Base-by-base conservation (phyloP, 53 echinoderm and acorn worm genomes). In the Echinometra lucunter region DNA sequence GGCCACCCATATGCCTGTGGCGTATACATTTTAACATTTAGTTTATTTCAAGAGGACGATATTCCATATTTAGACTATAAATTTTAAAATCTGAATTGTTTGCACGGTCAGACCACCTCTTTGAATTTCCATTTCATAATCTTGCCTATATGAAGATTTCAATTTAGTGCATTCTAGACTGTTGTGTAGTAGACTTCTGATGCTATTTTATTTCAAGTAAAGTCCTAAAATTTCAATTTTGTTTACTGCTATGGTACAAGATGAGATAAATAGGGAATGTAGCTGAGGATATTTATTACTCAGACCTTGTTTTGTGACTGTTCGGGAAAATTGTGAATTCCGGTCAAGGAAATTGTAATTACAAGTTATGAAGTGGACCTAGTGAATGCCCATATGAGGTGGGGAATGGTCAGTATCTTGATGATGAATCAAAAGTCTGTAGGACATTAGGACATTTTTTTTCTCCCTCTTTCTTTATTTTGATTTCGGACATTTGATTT, bases 281-380 rank as follows among this genome's bases (percentile, higher is more conserved):
- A 49, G 27, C 37, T 1, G 4, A 53, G 47, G 30, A 85, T 49
- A 49, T 49, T 85, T 47, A 49, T 45, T 49, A 85, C n/a, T 4
- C 85, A n/a, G 28, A 49, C 30, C 85, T 47, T 85, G 85, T 53
- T 85, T 85, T 83, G 8, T 49, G n/a, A 45, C 47, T 12, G 23
- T 45, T 53, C 53, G 49, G 85, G 85, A 85, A 85, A 85, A 85
- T 85, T 53, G 1, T n/a, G 25, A 53, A 28, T 85, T 85, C 85
- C 85, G 85, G 85, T 85, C 85, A 85, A 85, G 85, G 85, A 85
- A 47, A 85, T 30, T 45, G 53, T 85, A 11, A 85, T 85, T 85
- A 85, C 49, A 49, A 28, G 45, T 49, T 47, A 13, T 85, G 85
- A 47, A 47, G n/a, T 30, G 30, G 45, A 85, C 49, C 27, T 45